Conservation (phyloP, 2,888 invertebrate genomes). For the Eulithis prunata region DNA sequence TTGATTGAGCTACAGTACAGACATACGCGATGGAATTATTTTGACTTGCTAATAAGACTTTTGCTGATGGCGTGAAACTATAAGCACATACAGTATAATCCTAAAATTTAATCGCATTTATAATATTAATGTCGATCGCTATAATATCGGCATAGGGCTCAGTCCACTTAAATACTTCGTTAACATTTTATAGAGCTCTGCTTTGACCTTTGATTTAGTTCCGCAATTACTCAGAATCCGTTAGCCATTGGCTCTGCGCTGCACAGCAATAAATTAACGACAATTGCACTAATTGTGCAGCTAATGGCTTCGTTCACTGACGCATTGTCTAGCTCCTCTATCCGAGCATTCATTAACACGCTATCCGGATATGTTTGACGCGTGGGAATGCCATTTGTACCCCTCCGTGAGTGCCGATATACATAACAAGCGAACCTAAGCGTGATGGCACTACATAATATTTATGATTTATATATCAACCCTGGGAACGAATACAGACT, state of each 20-base stretch:
- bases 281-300: slow-evolving; percentile 83
- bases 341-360: slow-evolving; percentile 65
- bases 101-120: no score
- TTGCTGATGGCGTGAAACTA: no score
- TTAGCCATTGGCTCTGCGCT: slow-evolving; percentile 47
- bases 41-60: no score
- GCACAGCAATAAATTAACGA: slow-evolving; percentile 76
- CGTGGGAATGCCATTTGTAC: slow-evolving; percentile 62
- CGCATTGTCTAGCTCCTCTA: slow-evolving; percentile 74
- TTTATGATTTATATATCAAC: slow-evolving; percentile 12
- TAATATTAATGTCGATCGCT: no score
- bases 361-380: slow-evolving; percentile 67
- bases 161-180: slow-evolving; percentile 6
- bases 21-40: no score
- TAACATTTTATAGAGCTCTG: slow-evolving; percentile 31
- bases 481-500: neutral
- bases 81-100: no score
- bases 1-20: no score
- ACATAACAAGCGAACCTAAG: slow-evolving; percentile 2
- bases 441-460: slow-evolving; percentile 5
- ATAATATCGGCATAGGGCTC: no score
- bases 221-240: slow-evolving; percentile 38
- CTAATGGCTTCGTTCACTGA: slow-evolving; percentile 72
- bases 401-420: slow-evolving; percentile 34
- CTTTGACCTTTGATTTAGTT: slow-evolving; percentile 40